Base-by-base conservation (phyloP, 2,113 vertebrate genomes). In the Pelusios castaneus region DNA sequence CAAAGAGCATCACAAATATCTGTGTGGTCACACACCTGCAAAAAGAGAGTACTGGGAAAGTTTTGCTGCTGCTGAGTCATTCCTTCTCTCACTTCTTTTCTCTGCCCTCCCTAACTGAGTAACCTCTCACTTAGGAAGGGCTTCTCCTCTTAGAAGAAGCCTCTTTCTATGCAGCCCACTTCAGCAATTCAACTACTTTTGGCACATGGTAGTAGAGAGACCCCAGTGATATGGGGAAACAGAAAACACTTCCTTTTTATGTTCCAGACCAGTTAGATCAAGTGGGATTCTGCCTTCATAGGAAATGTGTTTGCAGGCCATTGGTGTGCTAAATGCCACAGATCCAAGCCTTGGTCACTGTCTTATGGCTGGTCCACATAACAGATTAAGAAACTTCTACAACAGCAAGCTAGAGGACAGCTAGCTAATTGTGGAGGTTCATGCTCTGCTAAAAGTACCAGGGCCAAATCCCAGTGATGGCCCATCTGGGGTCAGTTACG, bases 181-280 rank as follows among this genome's bases (percentile, higher is more conserved):
- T 31, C 27, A 78, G 43, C 58, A 85, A 79, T 94, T 92, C 49
- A 67, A 86, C 63, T 22, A 22, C 90, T 67, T 93, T 95, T 96
- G 84, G 75, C 84, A 92, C 73, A 88, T 93, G n/a, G 73, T 88
- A 94, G 87, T 80, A 73, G 75, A 96, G 80, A 38, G 63, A 38
- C 63, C n/a, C 19, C 34, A 38, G 34, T 38, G 63, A 76, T 84
- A 77, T 85, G 10, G 5, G 16, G 25, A 45, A 47, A 89, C 82
- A 94, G 63, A 92, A 94, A 90, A 94, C 67, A 80, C 87, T 95
- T 96, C 94, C 91, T 97, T 94, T 93, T 97, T 94, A 85, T 80
- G 45, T 82, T 84, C 85, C 82, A 80, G 82, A 58, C 49, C 0
- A 0, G 58, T 95, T 94, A 94, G 92, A 96, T 77, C 84, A 89